Base-by-base conservation (phyloP, 1,140 invertebrate genomes). In the Sipha flava region DNA sequence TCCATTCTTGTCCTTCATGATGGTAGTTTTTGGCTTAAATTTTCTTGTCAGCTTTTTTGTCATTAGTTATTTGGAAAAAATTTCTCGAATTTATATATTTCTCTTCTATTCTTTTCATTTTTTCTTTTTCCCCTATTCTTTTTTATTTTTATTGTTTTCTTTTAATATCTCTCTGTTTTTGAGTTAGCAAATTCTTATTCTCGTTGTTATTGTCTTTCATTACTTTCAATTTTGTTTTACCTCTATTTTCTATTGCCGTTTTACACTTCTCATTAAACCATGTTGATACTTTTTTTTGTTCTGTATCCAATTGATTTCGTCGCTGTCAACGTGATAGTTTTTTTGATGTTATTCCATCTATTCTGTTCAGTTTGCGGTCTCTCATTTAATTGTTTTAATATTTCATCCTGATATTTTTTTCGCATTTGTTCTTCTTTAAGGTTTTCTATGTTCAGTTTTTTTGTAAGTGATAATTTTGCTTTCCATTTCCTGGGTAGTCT, bases 201-300 rank as follows among this genome's bases (percentile, higher is more conserved):
- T 77, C 43, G 29, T 77, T 37, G 37, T 45, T 77, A 49, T 77
- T 47, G 47, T 29, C 14, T 45, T 77, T 47, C 26, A 77, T n/a
- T 31, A 59, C 62, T 29, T 70, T 49, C 49, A 68, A 16, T 64
- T 54, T 75, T 5, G 40, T 47, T 57, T 66, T 57, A 68, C 80
- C 81, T 57, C 77, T 80, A 49, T 80, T 37, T 14, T 80, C 54
- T 49, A 54, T 54, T 12, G 54, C 73, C 31, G 29, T 29, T 77
- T 52, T 77, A 77, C 81, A 82, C 43, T 82, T 75, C 16, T 57
- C 80, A 77, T 82, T 81, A 75, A 81, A 81, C 81, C 81, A 82
- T 59, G 72, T 68, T 81, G 52, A 72, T 40, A 31, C 47, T 49
- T 77, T 52, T 77, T 77, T 52, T 77, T 49, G 47, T 57, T 77